These are phyloP conservation scores for Aspiorhynchus laticeps DNA, from an alignment of 2,113 vertebrate species.

Conservation along the genomic window DNA sequence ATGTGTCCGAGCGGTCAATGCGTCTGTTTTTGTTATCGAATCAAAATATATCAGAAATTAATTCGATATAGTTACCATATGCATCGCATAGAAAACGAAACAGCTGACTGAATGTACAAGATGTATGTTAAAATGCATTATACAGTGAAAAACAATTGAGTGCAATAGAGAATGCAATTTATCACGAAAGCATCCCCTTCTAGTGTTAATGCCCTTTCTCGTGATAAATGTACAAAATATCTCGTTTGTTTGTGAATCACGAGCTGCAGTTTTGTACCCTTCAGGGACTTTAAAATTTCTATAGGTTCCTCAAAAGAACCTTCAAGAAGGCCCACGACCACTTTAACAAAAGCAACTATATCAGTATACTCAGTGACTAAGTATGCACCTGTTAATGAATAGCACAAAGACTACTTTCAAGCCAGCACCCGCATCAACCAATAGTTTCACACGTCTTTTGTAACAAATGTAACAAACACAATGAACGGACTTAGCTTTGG, in stretches of 20 bases:
- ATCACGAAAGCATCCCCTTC: conserved; percentile 12
- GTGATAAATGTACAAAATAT: conserved; percentile 21
- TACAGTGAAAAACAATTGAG: background rate
- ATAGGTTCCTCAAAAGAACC: conserved; percentile 12
- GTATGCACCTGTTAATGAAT: conserved; percentile 23
- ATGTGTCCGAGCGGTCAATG: conserved; percentile 68
- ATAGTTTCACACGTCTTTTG: background rate
- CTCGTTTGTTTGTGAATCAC: conserved; percentile 14
- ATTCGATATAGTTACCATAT: conserved; percentile 70
- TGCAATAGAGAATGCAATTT: conserved; percentile 19
- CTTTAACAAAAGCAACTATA: background rate
- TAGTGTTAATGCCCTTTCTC: conserved; percentile 20
- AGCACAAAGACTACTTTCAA: background rate
- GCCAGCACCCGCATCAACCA: background rate
- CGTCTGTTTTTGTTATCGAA: conserved; percentile 76
- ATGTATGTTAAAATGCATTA: background rate
- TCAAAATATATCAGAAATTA: conserved; percentile 70
- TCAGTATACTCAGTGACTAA: background rate
- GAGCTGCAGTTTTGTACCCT: conserved; percentile 5
- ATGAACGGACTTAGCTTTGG: too few species aligned
- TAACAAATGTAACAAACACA: background rate
- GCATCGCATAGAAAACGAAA: conserved; percentile 41
- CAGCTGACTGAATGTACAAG: background rate
- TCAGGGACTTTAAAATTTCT: background rate
- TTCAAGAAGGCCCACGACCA: background rate